phyloP scores from a whole-genome alignment of 1,140 invertebrate species.

The Drosophila lowei region DNA sequence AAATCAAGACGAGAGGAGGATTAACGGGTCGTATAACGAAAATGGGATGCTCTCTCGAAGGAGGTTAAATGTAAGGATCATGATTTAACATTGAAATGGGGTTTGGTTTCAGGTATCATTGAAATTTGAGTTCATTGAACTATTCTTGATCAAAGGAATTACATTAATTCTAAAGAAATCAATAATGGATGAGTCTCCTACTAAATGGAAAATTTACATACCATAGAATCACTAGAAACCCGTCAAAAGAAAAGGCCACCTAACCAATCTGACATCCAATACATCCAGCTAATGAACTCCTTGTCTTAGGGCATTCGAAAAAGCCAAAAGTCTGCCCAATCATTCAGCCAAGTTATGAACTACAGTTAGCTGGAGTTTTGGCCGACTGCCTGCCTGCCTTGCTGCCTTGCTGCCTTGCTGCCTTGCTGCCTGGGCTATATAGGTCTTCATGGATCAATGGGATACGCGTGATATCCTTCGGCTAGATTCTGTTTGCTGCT shows the following conservation, averaged over 20 bases:
- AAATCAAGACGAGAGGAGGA: slow-evolving; percentile 21
- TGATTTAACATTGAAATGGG: too few relatives aligned
- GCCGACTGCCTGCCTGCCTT: slow-evolving; percentile 17
- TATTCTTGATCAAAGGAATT: too few relatives aligned
- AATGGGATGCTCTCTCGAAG: slow-evolving; percentile 6
- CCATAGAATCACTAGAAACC: too few relatives aligned
- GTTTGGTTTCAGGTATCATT: too few relatives aligned
- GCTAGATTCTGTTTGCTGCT: slow-evolving; percentile 73
- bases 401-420: slow-evolving; percentile 21
- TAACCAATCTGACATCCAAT: too few relatives aligned
- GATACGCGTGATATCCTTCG: slow-evolving; percentile 83
- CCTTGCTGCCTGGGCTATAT: slow-evolving; percentile 46
- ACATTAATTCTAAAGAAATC: too few relatives aligned
- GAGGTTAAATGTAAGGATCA: too few relatives aligned
- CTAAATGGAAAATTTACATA: too few relatives aligned
- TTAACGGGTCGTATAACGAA: slow-evolving; percentile 5
- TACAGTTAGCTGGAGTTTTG: slow-evolving; percentile 65
- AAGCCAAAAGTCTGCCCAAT: slow-evolving; percentile 62
- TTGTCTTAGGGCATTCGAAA: slow-evolving; percentile 16
- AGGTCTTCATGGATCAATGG: slow-evolving; percentile 83
- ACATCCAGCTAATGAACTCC: not conserved
- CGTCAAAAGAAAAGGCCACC: too few relatives aligned
- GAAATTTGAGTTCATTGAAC: too few relatives aligned
- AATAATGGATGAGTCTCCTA: too few relatives aligned
- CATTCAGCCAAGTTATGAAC: slow-evolving; percentile 79